Evolutionary conservation across 2,797 vertebrate species (phyloP).

Genomic region (Benthosema pterotum): DNA sequence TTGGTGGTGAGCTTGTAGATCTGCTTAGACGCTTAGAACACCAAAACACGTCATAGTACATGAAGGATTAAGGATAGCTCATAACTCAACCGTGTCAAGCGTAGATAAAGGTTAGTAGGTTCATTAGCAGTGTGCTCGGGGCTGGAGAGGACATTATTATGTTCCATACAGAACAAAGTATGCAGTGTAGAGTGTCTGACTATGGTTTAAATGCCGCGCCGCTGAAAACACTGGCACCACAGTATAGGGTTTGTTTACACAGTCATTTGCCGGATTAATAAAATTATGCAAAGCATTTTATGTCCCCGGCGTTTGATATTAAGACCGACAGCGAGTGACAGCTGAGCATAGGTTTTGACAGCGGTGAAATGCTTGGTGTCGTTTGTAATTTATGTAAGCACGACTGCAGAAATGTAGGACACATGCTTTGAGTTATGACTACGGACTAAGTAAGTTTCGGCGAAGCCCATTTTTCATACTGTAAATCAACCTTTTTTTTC

Average conservation of each 20-base stretch:
- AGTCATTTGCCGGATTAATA: not conserved
- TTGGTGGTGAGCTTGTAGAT: too few relatives aligned
- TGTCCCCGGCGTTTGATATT: not conserved
- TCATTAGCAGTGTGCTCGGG: not conserved
- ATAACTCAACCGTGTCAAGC: constrained; percentile 20
- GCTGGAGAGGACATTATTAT: not conserved
- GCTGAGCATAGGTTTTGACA: not conserved
- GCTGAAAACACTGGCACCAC: not conserved
- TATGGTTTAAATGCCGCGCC: not conserved
- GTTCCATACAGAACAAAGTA: not conserved
- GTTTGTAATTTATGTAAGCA: not conserved
- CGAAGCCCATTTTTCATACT: not conserved
- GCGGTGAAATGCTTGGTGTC: not conserved
- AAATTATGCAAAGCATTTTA: not conserved
- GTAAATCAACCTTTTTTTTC: too few relatives aligned
- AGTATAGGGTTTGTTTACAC: not conserved
- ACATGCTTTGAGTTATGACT: not conserved
- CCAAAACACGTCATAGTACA: too few relatives aligned
- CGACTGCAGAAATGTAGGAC: not conserved
- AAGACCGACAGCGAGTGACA: not conserved
- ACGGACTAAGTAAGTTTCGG: not conserved
- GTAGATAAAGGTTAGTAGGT: not conserved
- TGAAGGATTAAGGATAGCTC: too few relatives aligned
- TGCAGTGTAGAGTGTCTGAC: not conserved
- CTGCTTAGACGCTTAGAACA: too few relatives aligned